A percentile compares a stretch with the other conserved stretches of the same genome.
Conservation (phyloP, 2,888 invertebrate genomes). For the Hirtodrosophila duncani region DNA sequence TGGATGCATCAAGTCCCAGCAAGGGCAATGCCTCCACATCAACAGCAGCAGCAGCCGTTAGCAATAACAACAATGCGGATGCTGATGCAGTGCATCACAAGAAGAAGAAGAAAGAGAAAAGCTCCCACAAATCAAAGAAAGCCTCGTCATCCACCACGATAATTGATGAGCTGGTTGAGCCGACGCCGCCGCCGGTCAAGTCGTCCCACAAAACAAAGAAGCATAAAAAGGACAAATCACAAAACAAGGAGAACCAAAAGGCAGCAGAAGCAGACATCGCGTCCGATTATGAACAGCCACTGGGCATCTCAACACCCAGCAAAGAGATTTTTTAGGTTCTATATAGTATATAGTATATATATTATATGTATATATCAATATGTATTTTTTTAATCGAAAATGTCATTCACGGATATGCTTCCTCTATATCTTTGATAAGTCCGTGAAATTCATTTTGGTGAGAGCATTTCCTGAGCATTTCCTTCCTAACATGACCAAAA, state of each 20-base stretch:
- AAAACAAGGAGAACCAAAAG: slow-evolving; percentile 54
- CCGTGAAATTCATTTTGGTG: too few species aligned
- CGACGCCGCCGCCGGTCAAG: slow-evolving; percentile 39
- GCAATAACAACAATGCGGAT: slow-evolving; percentile 32
- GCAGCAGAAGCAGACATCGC: slow-evolving; percentile 78
- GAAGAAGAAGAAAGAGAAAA: slow-evolving; percentile 66
- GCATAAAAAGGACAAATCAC: slow-evolving; percentile 75
- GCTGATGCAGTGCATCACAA: slow-evolving; percentile 37
- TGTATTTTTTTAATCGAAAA: slow-evolving; percentile 8
- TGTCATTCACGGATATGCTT: too few species aligned
- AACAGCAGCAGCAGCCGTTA: slow-evolving; percentile 24
- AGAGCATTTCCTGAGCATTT: too few species aligned
- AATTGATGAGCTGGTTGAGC: neutral
- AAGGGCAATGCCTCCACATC: slow-evolving; percentile 14
- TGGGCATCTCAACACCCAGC: slow-evolving; percentile 94
- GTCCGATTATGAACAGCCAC: slow-evolving; percentile 90
- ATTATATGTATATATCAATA: neutral
- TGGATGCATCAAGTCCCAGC: slow-evolving; percentile 43
- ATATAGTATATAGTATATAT: slow-evolving; percentile 15
- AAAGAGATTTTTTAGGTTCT: slow-evolving; percentile 85
- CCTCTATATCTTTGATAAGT: too few species aligned
- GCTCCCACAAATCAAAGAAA: slow-evolving; percentile 61
- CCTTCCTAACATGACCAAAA: too few species aligned
- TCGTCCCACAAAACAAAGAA: slow-evolving; percentile 64
- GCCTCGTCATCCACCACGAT: slow-evolving; percentile 39